Evolutionary conservation across 1,140 invertebrate genomes (phyloP), one percentile per base, ranked within the genome.

Genomic region (Eurosta solidaginis): DNA sequence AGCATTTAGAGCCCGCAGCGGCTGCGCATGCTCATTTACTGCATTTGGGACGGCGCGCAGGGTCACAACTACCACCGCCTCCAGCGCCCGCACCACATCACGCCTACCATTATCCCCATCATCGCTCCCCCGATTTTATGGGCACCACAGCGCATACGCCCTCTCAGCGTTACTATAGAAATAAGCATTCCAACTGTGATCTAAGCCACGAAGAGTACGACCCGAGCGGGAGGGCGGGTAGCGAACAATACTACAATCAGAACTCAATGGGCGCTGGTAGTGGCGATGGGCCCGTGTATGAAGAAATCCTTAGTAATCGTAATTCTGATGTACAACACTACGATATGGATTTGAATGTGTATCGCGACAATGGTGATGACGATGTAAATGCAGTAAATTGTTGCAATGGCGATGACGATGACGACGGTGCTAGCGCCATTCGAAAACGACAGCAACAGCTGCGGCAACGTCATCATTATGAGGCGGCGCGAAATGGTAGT

Each of bases 281-380:
- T 49, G 78, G 76, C 45, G 92, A 92, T 79, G 93, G 94, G 80
- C 93, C 93, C 1, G 93, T 94, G 5, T 94, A 94, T 84, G 93
- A 94, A 87, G 93, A 94, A 84, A 94, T 94, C 76, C 92, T 94
- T 82, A 90, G 92, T 5, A 92, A 93, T 40, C 92, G 92, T 82
- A 92, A 92, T 14, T 93, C 92, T 7, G 93, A 94, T 85, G 91
- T 92, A 88, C 92, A 92, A 79, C 93, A 94, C 84, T 90, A 90
- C 78, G 93, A 94, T 84, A 91, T 91, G 2, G 91, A 77, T 77
- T 90, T 90, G 77, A 93, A 94, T 84, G 91, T 91, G 1, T 90
- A 77, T 77, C 83, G 79, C 80, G 81, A 81, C 81, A 82, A 87
- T 78, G 83, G 87, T 74, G 25, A 73, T 68, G 54, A 74, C 44